Evolutionary conservation across 2,888 invertebrate species (phyloP).

Genomic region (Cephus spinipes): DNA sequence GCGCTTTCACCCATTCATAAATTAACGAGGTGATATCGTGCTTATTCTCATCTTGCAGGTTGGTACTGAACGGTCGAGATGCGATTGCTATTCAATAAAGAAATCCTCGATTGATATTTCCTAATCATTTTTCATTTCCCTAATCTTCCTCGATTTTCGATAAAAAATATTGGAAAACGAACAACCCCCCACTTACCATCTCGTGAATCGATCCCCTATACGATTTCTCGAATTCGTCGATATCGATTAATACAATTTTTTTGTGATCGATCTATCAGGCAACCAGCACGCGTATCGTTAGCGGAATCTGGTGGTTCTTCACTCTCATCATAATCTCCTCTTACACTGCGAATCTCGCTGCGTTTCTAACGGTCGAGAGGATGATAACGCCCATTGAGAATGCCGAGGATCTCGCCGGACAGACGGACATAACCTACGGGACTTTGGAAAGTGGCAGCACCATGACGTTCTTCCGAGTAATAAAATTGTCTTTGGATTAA

Average conservation of each 20-base stretch:
- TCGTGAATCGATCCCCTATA: neutral
- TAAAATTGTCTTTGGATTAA: no score
- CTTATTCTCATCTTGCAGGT: conserved; percentile 2
- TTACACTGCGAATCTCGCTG: conserved; percentile 92
- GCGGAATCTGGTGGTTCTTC: conserved; percentile 94
- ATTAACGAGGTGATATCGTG: neutral
- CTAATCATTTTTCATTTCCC: no score
- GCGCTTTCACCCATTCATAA: neutral
- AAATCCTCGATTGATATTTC: neutral
- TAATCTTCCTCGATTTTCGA: neutral
- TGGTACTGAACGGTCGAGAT: conserved; percentile 4
- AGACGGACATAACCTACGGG: conserved; percentile 87
- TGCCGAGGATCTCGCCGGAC: conserved; percentile 85
- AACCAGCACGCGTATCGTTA: conserved; percentile 83
- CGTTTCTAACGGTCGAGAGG: conserved; percentile 89
- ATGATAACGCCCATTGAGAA: conserved; percentile 90
- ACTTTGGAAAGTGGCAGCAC: conserved; percentile 87
- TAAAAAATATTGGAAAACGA: no score
- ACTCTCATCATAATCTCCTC: conserved; percentile 91
- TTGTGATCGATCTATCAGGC: conserved; percentile 63
- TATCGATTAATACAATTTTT: neutral
- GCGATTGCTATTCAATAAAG: neutral
- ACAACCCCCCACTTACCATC: neutral
- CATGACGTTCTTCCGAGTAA: conserved; percentile 87
- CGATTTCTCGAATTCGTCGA: neutral